phyloP scores from a whole-genome alignment of 2,797 vertebrate genomes.

The Leuciscus waleckii region DNA sequence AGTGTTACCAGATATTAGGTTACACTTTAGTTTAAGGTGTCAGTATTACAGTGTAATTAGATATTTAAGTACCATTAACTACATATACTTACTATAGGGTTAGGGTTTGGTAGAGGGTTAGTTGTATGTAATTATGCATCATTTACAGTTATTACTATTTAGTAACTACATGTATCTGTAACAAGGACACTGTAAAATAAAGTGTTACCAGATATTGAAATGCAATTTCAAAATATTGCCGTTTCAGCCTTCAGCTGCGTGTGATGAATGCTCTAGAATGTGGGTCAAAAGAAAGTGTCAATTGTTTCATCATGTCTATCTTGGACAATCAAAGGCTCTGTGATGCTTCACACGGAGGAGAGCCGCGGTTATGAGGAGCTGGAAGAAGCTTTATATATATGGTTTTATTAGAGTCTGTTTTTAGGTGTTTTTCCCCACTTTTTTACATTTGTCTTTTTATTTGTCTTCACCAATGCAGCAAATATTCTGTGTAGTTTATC shows the following conservation, averaged over 20 bases:
- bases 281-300: slow-evolving; percentile 28
- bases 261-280: background rate
- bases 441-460: background rate
- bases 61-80: background rate
- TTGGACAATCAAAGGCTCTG: slow-evolving; percentile 3
- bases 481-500: background rate
- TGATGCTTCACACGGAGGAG: slow-evolving; percentile 1
- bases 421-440: background rate
- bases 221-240: background rate
- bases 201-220: background rate
- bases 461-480: background rate
- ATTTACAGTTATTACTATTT: background rate
- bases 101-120: background rate
- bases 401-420: background rate
- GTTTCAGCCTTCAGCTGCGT: background rate
- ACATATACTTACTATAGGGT: background rate
- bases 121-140: background rate
- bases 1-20: background rate
- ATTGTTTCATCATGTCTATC: background rate
- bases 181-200: background rate
- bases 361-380: background rate
- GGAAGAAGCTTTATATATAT: background rate
- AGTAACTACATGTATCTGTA: background rate
- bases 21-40: background rate
- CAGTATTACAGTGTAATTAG: background rate